Base-by-base conservation (phyloP, 2,797 vertebrate genomes). In the Syndactyla subalaris region DNA sequence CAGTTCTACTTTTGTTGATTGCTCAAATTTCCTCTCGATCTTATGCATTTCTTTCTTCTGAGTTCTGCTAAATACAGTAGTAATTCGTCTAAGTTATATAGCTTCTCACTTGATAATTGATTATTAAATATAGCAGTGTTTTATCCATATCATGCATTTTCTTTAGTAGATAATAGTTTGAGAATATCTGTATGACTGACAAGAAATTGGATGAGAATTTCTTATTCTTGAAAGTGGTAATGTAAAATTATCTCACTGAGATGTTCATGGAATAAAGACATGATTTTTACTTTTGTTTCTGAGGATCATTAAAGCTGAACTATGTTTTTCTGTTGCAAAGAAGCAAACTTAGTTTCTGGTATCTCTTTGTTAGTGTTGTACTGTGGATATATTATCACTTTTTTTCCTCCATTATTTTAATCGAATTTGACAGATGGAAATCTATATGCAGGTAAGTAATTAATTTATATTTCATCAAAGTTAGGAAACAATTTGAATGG, bases 401-500 rank as follows among this genome's bases (percentile, higher is more conserved):
- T 86, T 77, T 80, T 91, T 54, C 21, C 74, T 81, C 59, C 32
- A 45, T 32, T 77, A 30, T 74, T 85, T 80, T 78, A 87, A 66
- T 29, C 93, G 38, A 70, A 23, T 72, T 85, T 87, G 43, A 67
- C 52, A 67, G 43, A 75, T 79, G 57, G 84, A 92, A 95, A 90
- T 92, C 52, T 80, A 62, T n/a, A 52, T 84, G 54, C 73, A 92
- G 23, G 75, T 85, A 72, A n/a, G 5, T 78, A 95, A 94, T 93
- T 89, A 96, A 94, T 93, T 95, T 77, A 85, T 79, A 54, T 22
- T 80, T 91, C 74, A 34, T 70, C 39, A 85, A 87, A 94, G 38
- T 93, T 93, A 92, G 49, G 70, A 92, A 92, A 89, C 30, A 75
- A 62, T 93, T 95, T 89, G 87, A 86, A 92, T 80, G 61, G 36